A percentile compares a stretch with the other conserved stretches of the same genome.
These are phyloP conservation scores for Tiliacea aurago DNA, from an alignment of 2,888 invertebrate species.

Conservation along the genomic window DNA sequence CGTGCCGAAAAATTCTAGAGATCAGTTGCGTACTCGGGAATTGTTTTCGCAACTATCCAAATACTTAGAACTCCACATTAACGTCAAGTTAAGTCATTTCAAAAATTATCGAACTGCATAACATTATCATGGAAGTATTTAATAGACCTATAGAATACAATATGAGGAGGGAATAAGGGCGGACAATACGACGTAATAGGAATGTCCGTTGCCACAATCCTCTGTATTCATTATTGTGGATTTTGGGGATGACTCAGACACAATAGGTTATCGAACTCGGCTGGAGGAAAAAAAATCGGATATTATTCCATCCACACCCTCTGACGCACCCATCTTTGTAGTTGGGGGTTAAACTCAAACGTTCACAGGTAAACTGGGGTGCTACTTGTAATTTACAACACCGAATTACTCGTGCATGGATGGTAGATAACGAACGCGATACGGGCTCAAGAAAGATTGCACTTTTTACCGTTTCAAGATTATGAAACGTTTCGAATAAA, in stretches of 20 bases:
- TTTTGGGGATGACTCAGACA: conserved; percentile 71
- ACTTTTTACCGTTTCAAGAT: conserved; percentile 39
- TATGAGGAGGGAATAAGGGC: conserved; percentile 34
- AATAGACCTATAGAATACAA: conserved; percentile 39
- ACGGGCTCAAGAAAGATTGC: conserved; percentile 25
- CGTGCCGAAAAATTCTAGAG: not conserved
- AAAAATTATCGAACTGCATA: conserved; percentile 20
- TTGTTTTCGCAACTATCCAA: conserved; percentile 39
- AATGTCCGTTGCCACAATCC: conserved; percentile 62
- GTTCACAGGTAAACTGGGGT: conserved; percentile 64
- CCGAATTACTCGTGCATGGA: conserved; percentile 42
- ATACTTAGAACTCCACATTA: not conserved
- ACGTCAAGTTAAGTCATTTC: not conserved
- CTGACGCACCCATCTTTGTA: conserved; percentile 60
- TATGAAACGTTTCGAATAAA: conserved; percentile 24
- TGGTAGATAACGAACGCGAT: conserved; percentile 37
- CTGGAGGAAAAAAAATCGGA: conserved; percentile 60
- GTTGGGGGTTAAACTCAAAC: conserved; percentile 57
- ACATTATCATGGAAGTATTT: conserved; percentile 37
- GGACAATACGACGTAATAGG: conserved; percentile 57
- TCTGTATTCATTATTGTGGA: conserved; percentile 65
- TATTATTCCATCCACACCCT: conserved; percentile 64
- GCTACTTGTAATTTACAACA: conserved; percentile 54
- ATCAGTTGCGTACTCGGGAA: not conserved
- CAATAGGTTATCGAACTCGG: conserved; percentile 70